These are phyloP conservation scores for Osmoderma eremita DNA, from an alignment of 2,888 invertebrate species.

Conservation along the genomic window DNA sequence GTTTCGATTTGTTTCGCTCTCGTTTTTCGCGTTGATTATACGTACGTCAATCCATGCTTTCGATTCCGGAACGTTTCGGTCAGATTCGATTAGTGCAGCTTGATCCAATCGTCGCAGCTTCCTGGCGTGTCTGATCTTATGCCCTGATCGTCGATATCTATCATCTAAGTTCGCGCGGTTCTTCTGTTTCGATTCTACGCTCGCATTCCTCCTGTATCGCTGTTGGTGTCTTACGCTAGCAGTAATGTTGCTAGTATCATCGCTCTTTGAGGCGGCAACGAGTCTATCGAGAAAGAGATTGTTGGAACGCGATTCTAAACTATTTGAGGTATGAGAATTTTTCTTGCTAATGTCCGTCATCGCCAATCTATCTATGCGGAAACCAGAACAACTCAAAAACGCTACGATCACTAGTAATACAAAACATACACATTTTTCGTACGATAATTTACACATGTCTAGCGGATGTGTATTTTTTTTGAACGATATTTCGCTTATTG, in stretches of 20 bases:
- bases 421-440: constrained; percentile 64
- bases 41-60: constrained; percentile 45
- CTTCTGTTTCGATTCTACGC: constrained; percentile 5
- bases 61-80: constrained; percentile 36
- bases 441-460: constrained; percentile 64
- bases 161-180: constrained; percentile 4
- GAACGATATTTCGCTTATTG: constrained; percentile 28
- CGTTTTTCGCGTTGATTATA: constrained; percentile 33
- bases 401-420: constrained; percentile 63
- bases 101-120: constrained; percentile 42
- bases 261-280: constrained; percentile 29
- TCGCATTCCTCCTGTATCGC: constrained; percentile 22
- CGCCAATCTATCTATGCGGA: constrained; percentile 62
- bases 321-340: constrained; percentile 54
- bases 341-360: constrained; percentile 59
- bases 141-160: constrained; percentile 20
- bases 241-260: constrained; percentile 34
- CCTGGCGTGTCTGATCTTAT: constrained; percentile 44
- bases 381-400: constrained; percentile 63
- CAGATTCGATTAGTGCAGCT: constrained; percentile 45
- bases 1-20: constrained; percentile 37
- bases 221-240: constrained; percentile 50
- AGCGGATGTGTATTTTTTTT: constrained; percentile 46
- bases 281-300: constrained; percentile 44
- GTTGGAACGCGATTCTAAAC: constrained; percentile 52